phyloP scores from a whole-genome alignment of 1,140 invertebrate genomes.

The Heliconius nattereri region DNA sequence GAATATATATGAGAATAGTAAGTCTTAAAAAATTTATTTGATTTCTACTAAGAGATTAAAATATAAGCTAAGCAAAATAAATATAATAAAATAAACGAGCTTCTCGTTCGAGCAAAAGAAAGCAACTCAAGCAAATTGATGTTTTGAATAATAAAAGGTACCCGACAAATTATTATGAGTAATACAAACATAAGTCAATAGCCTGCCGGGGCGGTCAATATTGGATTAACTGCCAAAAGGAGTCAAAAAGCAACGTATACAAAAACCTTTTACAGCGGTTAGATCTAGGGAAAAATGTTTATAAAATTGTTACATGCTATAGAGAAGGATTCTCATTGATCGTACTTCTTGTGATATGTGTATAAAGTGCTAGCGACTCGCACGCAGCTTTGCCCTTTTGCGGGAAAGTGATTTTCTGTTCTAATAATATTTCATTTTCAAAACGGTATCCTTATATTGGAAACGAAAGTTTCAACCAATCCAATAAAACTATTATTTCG shows the following conservation, averaged over 20 bases:
- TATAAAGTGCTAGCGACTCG: too few species aligned
- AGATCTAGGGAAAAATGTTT: constrained; percentile 77
- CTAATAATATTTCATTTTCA: too few species aligned
- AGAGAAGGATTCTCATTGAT: constrained; percentile 49
- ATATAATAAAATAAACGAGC: constrained; percentile 63
- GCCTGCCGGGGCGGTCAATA: constrained; percentile 78
- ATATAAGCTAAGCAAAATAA: constrained; percentile 43
- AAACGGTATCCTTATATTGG: too few species aligned
- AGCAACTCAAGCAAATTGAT: constrained; percentile 74
- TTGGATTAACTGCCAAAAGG: constrained; percentile 80
- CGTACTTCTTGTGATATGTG: not conserved
- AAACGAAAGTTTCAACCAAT: too few species aligned
- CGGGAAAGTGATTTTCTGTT: too few species aligned
- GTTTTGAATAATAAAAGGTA: constrained; percentile 81
- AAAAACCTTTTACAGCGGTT: constrained; percentile 81
- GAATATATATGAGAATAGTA: not conserved
- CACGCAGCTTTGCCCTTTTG: too few species aligned
- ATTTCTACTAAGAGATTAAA: not conserved
- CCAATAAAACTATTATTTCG: too few species aligned
- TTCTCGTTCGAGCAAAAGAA: constrained; percentile 64
- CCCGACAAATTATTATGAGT: constrained; percentile 76
- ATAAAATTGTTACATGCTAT: constrained; percentile 60
- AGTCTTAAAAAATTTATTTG: not conserved
- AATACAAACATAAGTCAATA: constrained; percentile 81
- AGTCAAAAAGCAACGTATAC: constrained; percentile 81